Percentiles rank a stretch among this genome's conserved stretches.
phyloP scores from a whole-genome alignment of 2,888 invertebrate genomes.

The Drosophila infuscata region DNA sequence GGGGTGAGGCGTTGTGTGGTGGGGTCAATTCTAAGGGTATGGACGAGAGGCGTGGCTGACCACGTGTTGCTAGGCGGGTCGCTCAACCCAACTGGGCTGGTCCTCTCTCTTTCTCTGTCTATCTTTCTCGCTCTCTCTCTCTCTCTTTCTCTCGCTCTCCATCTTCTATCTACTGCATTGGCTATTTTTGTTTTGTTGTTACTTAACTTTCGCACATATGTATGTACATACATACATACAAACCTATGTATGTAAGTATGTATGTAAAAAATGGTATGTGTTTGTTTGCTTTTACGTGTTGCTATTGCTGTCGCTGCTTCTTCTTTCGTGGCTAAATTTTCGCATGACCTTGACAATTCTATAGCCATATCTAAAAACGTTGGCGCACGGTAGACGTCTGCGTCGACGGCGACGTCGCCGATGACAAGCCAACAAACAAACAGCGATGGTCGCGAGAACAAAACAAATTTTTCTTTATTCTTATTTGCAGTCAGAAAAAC shows the following conservation, averaged over 20 bases:
- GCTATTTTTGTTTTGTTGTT: slow-evolving; percentile 23
- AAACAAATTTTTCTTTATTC: slow-evolving; percentile 26
- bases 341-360: slow-evolving; percentile 57
- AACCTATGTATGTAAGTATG: slow-evolving; percentile 1
- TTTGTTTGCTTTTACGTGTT: slow-evolving; percentile 8
- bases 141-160: not conserved
- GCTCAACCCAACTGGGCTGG: slow-evolving; percentile 53
- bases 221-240: slow-evolving; percentile 1
- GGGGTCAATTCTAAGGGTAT: not conserved
- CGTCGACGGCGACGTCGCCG: slow-evolving; percentile 14
- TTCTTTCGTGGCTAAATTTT: slow-evolving; percentile 35
- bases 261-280: not conserved
- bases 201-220: slow-evolving; percentile 24
- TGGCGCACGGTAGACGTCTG: slow-evolving; percentile 12
- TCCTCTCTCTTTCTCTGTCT: not conserved
- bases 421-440: slow-evolving; percentile 44
- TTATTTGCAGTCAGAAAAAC: slow-evolving; percentile 33
- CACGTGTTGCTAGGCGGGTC: slow-evolving; percentile 75
- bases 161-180: slow-evolving; percentile 18
- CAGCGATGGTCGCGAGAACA: slow-evolving; percentile 11
- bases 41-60: slow-evolving; percentile 42
- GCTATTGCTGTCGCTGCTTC: not conserved
- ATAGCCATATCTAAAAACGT: slow-evolving; percentile 38
- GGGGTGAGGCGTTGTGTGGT: slow-evolving; percentile 15
- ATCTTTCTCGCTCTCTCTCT: not conserved